Percentiles rank a stretch among this genome's conserved stretches.
phyloP scores from a whole-genome alignment of 2,797 vertebrate genomes.

The Acrossocheilus fasciatus region DNA sequence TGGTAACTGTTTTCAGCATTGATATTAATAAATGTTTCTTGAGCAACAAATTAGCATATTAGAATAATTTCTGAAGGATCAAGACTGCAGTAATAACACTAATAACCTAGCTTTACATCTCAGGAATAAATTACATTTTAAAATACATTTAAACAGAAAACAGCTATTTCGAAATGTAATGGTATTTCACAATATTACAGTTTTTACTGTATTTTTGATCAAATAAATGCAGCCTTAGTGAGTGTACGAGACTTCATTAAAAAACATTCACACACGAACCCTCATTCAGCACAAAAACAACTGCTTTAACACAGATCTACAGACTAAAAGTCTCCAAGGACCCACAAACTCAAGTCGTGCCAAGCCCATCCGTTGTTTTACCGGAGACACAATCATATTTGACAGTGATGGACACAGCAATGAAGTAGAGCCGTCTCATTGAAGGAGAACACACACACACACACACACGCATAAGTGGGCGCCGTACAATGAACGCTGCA shows the following conservation, averaged over 20 bases:
- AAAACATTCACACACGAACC: not conserved
- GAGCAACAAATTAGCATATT: not conserved
- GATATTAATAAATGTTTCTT: not conserved
- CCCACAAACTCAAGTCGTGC: conserved; percentile 14
- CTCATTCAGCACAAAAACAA: conserved; percentile 25
- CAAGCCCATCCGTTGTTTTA: conserved; percentile 38
- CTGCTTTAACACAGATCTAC: conserved; percentile 8
- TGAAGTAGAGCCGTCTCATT: conserved; percentile 74
- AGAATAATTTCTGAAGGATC: too few relatives aligned
- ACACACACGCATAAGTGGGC: not conserved
- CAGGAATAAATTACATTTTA: not conserved
- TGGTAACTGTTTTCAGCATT: not conserved
- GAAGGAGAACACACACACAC: conserved; percentile 56
- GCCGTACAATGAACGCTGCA: conserved; percentile 59
- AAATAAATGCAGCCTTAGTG: not conserved
- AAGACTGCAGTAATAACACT: too few relatives aligned
- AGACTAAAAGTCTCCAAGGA: conserved; percentile 68
- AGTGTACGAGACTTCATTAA: not conserved
- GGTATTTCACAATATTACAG: not conserved
- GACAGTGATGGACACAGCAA: conserved; percentile 54
- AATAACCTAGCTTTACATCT: too few relatives aligned
- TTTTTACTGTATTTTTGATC: not conserved
- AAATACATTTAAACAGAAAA: not conserved
- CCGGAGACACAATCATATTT: conserved; percentile 37
- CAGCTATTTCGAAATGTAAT: not conserved